These are phyloP conservation scores for Tricholauxania praeusta DNA, from an alignment of 2,888 invertebrate genomes.

Conservation along the genomic window DNA sequence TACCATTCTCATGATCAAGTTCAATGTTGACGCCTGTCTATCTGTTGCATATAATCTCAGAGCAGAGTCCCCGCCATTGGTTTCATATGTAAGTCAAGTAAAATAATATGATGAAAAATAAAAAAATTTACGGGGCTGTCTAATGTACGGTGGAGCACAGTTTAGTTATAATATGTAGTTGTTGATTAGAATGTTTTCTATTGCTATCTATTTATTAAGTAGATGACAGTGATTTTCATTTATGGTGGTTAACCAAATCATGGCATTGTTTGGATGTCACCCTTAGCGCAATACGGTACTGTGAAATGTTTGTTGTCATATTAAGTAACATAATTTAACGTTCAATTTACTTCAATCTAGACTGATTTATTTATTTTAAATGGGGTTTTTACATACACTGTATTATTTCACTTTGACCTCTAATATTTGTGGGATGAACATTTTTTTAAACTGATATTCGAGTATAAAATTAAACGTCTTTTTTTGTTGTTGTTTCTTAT, in stretches of 20 bases:
- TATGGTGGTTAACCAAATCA: conserved; percentile 25
- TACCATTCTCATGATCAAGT: background rate
- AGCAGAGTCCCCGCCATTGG: too few relatives aligned
- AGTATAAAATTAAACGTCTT: too few relatives aligned
- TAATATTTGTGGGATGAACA: background rate
- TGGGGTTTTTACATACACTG: background rate
- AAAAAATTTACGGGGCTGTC: too few relatives aligned
- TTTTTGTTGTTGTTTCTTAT: too few relatives aligned
- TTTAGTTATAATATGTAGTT: too few relatives aligned
- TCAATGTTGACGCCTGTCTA: background rate
- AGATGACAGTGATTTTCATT: conserved; percentile 1
- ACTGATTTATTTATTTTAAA: conserved; percentile 15
- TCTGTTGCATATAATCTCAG: too few relatives aligned
- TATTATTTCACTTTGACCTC: conserved; percentile 30
- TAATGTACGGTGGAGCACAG: too few relatives aligned
- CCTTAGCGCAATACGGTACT: background rate
- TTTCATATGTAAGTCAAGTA: too few relatives aligned
- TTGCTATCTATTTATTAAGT: background rate
- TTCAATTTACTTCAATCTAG: conserved; percentile 36
- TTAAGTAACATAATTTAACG: conserved; percentile 30
- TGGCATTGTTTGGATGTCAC: conserved; percentile 26
- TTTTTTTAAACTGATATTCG: too few relatives aligned
- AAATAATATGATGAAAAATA: too few relatives aligned
- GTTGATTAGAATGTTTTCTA: background rate
- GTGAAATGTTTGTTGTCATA: background rate